These are phyloP conservation scores for Leucania comma DNA, from an alignment of 2,888 invertebrate genomes.

Conservation along the genomic window DNA sequence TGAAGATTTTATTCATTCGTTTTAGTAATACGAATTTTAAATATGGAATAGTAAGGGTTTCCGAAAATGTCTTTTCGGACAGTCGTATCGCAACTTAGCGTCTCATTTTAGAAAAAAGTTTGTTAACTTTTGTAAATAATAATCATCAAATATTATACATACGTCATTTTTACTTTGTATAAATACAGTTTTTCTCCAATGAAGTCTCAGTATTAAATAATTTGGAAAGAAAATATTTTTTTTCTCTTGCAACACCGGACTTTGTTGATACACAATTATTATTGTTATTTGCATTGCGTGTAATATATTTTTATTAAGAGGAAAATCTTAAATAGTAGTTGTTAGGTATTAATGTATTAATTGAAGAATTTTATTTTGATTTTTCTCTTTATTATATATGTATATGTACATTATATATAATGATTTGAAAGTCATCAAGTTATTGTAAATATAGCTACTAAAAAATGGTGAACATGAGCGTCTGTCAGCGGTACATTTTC, in stretches of 20 bases:
- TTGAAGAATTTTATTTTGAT: conserved; percentile 90
- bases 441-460: conserved; percentile 89
- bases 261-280: conserved; percentile 82
- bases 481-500: conserved; percentile 82
- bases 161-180: conserved; percentile 79
- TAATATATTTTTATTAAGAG: conserved; percentile 90
- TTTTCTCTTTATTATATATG: conserved; percentile 89
- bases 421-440: conserved; percentile 87
- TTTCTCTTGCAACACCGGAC: conserved; percentile 77
- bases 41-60: conserved; percentile 57
- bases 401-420: conserved; percentile 88
- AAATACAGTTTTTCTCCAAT: conserved; percentile 69
- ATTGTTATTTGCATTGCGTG: conserved; percentile 88
- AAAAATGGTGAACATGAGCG: conserved; percentile 77
- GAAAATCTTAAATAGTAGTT: conserved; percentile 90
- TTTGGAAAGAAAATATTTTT: conserved; percentile 63
- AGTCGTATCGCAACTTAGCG: conserved; percentile 73
- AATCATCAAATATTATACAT: conserved; percentile 75
- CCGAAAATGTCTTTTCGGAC: conserved; percentile 51
- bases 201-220: conserved; percentile 85
- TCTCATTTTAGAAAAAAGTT: conserved; percentile 76
- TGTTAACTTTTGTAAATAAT: conserved; percentile 88
- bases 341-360: conserved; percentile 90
- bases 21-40: conserved; percentile 48
- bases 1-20: conserved; percentile 58